Evolutionary conservation across 2,113 vertebrate species (phyloP), one percentile per base, ranked within the genome.

Genomic region (Parotia lawesii): DNA sequence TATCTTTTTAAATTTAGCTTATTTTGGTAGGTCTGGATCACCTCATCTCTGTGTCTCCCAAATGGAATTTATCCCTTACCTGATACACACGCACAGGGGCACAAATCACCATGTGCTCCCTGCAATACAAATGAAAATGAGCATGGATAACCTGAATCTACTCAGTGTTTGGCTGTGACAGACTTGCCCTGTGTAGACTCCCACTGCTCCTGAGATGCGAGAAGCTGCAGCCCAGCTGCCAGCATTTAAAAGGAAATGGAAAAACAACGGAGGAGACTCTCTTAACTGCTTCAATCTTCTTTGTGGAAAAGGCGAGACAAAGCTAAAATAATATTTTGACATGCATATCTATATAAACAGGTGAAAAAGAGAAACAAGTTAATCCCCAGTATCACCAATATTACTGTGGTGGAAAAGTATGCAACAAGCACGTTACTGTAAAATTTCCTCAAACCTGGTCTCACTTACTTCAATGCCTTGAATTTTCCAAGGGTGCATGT

Each of bases 81-180:
- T 4, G 69, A 82, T 4, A 18, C 1, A 50, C 10, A 72, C 5
- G 53, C 4, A 50, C 0, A 48, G 3, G 3, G 24, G 21, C 53
- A 85, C 15, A 61, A 62, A 48, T 6, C 56, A 54, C 57, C 23
- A 12, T 0, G 5, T 27, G 25, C 21, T 67, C 31, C 35, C 48
- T 47, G 33, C 13, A 81, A 21, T 5, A 20, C 20, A 4, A 12
- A 7, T 7, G 11, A 22, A 53, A 78, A 60, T 22, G 10, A 87
- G 24, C 48, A n/a, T 0, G 3, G 47, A 28, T 5, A 90, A 48
- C 62, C 28, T n/a, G 42, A 44, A 40, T 18, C 57, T 51, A 3
- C 17, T 53, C 57, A 18, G 11, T 21, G 28, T 8, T 85, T 45
- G 71, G 18, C 83, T 27, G 2, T 2, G 24, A 44, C 42, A 78